phyloP scores from a whole-genome alignment of 2,113 vertebrate species.

The Sterna hirundo region DNA sequence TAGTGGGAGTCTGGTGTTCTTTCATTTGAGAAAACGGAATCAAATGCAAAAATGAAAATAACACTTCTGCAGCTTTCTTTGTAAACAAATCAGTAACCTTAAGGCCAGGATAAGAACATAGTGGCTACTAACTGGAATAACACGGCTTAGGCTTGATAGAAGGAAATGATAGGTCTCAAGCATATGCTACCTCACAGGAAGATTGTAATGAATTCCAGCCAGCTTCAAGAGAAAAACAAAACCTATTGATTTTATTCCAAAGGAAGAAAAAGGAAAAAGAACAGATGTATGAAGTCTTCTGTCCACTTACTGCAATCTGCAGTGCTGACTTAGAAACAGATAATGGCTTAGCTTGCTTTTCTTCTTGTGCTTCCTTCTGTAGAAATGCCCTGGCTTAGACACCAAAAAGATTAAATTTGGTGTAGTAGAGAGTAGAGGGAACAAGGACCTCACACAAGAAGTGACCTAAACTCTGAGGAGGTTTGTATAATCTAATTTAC shows the following conservation, averaged over 20 bases:
- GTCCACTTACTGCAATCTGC: neutral
- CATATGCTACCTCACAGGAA: conserved; percentile 28
- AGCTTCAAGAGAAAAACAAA: conserved; percentile 18
- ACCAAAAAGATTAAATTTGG: neutral
- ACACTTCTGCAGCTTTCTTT: neutral
- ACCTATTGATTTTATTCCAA: conserved; percentile 29
- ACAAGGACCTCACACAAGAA: conserved; percentile 59
- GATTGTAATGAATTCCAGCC: conserved; percentile 40
- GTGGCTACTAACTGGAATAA: conserved; percentile 4
- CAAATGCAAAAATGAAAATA: neutral
- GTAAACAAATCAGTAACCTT: neutral
- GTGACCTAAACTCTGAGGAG: conserved; percentile 59
- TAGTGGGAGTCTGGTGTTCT: neutral
- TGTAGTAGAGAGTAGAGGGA: neutral
- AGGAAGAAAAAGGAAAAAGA: conserved; percentile 1
- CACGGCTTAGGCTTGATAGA: neutral
- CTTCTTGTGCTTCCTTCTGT: neutral
- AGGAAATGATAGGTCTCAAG: neutral
- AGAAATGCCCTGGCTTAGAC: neutral
- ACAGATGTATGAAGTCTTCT: conserved; percentile 6
- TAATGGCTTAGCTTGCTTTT: neutral
- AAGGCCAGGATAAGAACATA: neutral
- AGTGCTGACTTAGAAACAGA: neutral
- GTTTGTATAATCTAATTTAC: conserved; percentile 72
- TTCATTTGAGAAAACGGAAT: neutral